Evolutionary conservation across 30 jellyfish, hydroid and myxozoan genomes (phyloP), one percentile per base, ranked within the genome.

Genomic region (Mastigias papua): DNA sequence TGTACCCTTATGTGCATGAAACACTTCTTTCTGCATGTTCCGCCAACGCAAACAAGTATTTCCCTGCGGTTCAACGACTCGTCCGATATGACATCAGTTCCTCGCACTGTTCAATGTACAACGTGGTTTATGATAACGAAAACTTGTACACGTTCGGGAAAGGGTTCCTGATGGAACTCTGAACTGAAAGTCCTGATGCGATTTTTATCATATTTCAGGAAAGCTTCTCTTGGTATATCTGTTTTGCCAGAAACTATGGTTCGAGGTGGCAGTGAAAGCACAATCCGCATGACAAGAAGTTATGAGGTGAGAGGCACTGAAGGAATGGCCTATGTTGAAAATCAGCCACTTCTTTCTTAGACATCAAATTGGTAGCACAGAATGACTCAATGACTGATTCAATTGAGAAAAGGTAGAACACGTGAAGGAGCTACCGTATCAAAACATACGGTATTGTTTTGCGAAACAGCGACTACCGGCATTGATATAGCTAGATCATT

Each of bases 161-260:
- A n/a, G n/a, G n/a, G 54, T 23, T 23, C 69, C 19, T 10, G 7
- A 57, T 0, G 69, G 69, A 57, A 3, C 3, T 7, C 23, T 57
- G 69, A 57, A 0, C 27, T 23, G 30, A 57, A 23, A 19, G 35
- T 29, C 83, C 63, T 35, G 28, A 72, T 72, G 83, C 83, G 83
- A 16, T 32, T 72, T 34, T 34, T 72, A 72, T 42, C 83, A 33
- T 34, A 33, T 26, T 32, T 2, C 8, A 72, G 83, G 37, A 72
- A 0, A 37, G 83, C 68, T 4, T 72, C 68, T 22, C 63, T 49
- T n/a, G 83, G 82, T 62, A 27, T 64, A 6, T 66, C 90, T 31
- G 37, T 28, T 34, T 48, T 80, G 16, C 48, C 93, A 1, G 81
- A 57, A 29, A 74, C 93, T 46, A 84, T 84, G 93, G 93, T 84